Base-by-base conservation (phyloP, 2,888 invertebrate genomes). In the Bhutanitis thaidina region DNA sequence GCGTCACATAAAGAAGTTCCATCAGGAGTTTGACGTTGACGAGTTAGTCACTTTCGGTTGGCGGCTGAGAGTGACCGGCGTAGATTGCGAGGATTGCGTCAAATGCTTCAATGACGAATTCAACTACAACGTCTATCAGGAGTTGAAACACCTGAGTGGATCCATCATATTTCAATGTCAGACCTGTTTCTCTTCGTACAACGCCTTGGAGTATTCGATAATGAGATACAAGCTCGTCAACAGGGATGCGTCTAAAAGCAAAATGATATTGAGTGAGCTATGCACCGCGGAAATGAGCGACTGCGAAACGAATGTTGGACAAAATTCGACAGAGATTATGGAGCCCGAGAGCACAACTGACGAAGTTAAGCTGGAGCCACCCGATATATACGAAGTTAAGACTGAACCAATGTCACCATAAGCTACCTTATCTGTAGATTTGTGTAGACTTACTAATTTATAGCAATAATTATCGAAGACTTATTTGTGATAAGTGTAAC, bases 281-380 rank as follows among this genome's bases (percentile, higher is more conserved):
- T 86, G 86, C 49, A 84, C 82, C 0, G 60, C 83, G 0, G 79
- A 83, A 41, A 84, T 86, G 83, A 84, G 85, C 34, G 85, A 77
- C 0, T 76, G 73, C 0, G 79, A 79, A 3, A 0, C 58, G 1
- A 20, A 13, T 27, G 0, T n/a, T 64, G 55, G 16, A 59, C 62
- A 0, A 61, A 64, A 71, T 1, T 25, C 15, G 3, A 1, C 16
- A 1, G 71, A 76, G 8, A 56, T 60, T 16, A 62, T 77, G 60
- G 73, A 74, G 25, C 71, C 81, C 0, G 81, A 77, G 10, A 82
- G 77, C 27, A 80, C 80, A 0, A 82, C 78, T 0, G 47, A 37
- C 1, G 76, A 70, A 14, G 46, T 72, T 0, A 72, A 69, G 43
- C 1, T 58, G 0, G 77, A 79, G 34, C 47, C 56, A 0, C 65